Percentiles rank a stretch among this genome's conserved stretches.
Conservation (phyloP, 2,113 vertebrate genomes). For the Charina bottae region DNA sequence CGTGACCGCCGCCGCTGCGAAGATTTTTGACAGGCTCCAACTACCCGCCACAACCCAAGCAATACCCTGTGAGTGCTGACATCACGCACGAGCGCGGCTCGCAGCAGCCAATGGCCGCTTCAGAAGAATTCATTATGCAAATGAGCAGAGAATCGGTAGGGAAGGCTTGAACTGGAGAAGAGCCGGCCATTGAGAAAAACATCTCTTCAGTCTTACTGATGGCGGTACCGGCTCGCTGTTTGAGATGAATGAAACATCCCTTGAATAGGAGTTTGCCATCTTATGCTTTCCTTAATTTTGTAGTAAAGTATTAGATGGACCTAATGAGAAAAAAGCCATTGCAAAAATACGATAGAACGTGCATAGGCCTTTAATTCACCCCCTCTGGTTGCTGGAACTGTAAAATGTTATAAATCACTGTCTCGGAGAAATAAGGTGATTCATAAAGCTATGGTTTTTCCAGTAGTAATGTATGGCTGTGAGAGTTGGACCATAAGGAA, state of each 20-base stretch:
- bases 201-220: constrained; percentile 40
- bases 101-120: constrained; percentile 61
- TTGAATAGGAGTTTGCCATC: constrained; percentile 35
- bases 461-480: too few relatives aligned
- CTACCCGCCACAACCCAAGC: constrained; percentile 51
- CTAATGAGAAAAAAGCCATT: constrained; percentile 9
- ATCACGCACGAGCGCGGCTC: constrained; percentile 50
- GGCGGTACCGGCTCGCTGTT: constrained; percentile 10
- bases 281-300: constrained; percentile 39
- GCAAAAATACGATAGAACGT: not conserved
- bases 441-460: too few relatives aligned
- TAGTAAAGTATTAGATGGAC: constrained; percentile 39
- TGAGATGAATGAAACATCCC: constrained; percentile 38
- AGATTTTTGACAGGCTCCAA: constrained; percentile 54
- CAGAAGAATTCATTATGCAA: constrained; percentile 66
- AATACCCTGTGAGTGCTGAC: constrained; percentile 54
- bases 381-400: not conserved
- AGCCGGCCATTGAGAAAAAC: constrained; percentile 69
- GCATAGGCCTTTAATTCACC: not conserved
- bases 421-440: not conserved
- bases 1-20: not conserved
- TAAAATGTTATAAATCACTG: not conserved
- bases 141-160: constrained; percentile 18
- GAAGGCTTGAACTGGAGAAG: not conserved
- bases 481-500: too few relatives aligned